Percentiles rank a stretch among this genome's conserved stretches.
Conservation (phyloP, 2,113 vertebrate species). For the Hylia prasina region DNA sequence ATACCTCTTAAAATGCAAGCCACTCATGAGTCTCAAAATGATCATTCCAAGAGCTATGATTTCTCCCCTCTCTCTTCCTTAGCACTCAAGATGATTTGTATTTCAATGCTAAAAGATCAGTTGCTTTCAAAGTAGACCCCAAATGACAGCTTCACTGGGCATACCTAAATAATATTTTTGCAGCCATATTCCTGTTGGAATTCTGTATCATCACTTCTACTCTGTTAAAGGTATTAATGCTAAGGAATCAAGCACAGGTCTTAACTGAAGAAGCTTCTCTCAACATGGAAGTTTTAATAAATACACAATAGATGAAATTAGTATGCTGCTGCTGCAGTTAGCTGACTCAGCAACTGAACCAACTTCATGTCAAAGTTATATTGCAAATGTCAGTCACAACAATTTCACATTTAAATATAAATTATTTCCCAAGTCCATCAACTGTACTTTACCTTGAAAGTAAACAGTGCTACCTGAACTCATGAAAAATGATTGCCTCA, state of each 20-base stretch:
- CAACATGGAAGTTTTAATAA: not conserved
- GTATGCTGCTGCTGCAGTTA: not conserved
- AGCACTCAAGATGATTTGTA: not conserved
- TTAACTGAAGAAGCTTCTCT: not conserved
- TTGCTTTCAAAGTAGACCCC: not conserved
- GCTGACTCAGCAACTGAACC: not conserved
- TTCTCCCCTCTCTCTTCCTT: not conserved
- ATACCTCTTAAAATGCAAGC: not conserved
- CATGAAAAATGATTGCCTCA: not conserved
- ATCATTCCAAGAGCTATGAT: not conserved
- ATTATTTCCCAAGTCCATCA: not conserved
- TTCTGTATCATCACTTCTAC: not conserved
- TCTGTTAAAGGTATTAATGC: not conserved
- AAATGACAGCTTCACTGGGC: not conserved
- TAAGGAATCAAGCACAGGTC: not conserved
- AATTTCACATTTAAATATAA: not conserved
- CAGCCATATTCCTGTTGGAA: not conserved
- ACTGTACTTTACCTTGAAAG: not conserved
- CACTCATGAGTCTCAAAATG: not conserved
- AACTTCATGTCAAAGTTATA: not conserved
- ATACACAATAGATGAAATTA: not conserved
- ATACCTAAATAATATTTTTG: not conserved
- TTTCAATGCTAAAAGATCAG: not conserved
- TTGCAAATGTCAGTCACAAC: not conserved
- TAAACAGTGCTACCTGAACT: not conserved